phyloP scores from a whole-genome alignment of 1,140 invertebrate species.

The Halyomorpha halys region DNA sequence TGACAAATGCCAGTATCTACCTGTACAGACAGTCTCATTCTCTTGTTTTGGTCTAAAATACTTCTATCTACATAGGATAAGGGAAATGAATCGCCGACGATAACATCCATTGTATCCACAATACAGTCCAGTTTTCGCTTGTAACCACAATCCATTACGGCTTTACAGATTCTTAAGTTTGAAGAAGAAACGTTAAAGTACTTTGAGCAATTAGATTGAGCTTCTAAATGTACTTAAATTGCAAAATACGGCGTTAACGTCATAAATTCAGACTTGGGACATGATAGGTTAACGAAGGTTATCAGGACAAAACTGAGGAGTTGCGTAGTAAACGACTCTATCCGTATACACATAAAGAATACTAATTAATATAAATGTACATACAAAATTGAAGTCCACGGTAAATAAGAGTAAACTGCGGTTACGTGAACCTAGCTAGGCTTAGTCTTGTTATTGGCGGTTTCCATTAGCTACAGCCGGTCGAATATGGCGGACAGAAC shows the following conservation, averaged over 20 bases:
- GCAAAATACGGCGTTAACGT: no score
- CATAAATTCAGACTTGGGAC: no score
- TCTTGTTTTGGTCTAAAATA: slow-evolving; percentile 14
- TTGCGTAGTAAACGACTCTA: no score
- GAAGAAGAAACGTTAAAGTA: no score
- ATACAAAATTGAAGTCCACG: no score
- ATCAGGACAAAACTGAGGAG: neutral
- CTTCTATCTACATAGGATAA: neutral
- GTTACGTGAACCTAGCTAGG: neutral
- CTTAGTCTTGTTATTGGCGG: slow-evolving; percentile 6
- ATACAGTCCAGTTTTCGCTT: slow-evolving; percentile 26
- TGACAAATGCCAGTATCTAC: neutral
- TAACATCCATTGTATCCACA: slow-evolving; percentile 23
- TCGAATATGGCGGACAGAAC: slow-evolving; percentile 5
- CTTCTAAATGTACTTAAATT: no score
- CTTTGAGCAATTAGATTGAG: neutral
- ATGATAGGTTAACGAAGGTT: slow-evolving; percentile 8
- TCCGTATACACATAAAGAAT: no score
- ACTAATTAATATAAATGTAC: no score
- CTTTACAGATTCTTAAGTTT: neutral
- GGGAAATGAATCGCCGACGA: slow-evolving; percentile 3
- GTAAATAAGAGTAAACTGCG: no score
- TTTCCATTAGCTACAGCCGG: slow-evolving; percentile 17
- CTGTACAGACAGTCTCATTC: slow-evolving; percentile 11
- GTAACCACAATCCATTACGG: slow-evolving; percentile 18